phyloP scores from a whole-genome alignment of 2,113 vertebrate genomes.

The Hoplias malabaricus region DNA sequence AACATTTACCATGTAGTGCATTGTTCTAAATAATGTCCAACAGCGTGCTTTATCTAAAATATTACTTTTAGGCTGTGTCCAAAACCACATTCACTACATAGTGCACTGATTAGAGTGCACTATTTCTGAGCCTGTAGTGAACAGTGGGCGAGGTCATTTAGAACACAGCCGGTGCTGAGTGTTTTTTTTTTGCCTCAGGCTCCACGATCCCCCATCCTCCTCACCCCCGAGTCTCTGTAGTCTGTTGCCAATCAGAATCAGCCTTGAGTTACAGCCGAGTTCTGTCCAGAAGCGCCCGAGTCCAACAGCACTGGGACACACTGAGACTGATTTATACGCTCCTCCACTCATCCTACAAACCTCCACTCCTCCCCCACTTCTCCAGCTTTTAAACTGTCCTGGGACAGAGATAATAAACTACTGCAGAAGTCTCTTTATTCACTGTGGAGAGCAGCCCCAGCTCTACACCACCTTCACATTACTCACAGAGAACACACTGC shows the following conservation, averaged over 20 bases:
- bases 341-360: constrained; percentile 67
- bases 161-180: neutral
- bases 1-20: no score
- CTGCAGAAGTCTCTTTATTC: constrained; percentile 63
- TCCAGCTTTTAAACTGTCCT: constrained; percentile 61
- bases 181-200: neutral
- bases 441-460: constrained; percentile 36
- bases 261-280: neutral
- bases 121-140: neutral
- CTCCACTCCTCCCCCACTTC: constrained; percentile 59
- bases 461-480: neutral
- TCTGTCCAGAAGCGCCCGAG: constrained; percentile 58
- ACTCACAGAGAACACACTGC: neutral
- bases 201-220: no score
- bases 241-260: constrained; percentile 34
- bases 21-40: no score
- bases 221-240: no score
- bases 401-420: constrained; percentile 59
- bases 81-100: neutral
- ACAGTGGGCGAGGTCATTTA: neutral
- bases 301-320: constrained; percentile 58
- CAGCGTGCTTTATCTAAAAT: no score
- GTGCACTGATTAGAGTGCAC: neutral
- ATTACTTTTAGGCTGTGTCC: no score
- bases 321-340: constrained; percentile 68